Percentiles rank a stretch among this genome's conserved stretches.
Evolutionary conservation across 2,113 vertebrate genomes (phyloP).

Genomic region (Anser brachyrhynchus): DNA sequence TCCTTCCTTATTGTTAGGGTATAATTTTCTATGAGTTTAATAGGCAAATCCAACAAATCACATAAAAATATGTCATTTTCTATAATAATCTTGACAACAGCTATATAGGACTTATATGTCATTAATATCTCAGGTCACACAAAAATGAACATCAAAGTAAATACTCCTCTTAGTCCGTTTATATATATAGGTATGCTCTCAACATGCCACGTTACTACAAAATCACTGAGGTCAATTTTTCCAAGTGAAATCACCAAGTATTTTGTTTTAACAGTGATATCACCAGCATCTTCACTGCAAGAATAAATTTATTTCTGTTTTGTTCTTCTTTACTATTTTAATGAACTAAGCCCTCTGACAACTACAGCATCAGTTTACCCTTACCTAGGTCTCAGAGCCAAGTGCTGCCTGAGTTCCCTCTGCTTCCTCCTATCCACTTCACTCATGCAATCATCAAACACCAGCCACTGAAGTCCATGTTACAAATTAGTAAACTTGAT

Average conservation of each 20-base stretch:
- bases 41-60: slow-evolving; percentile 46
- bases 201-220: background rate
- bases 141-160: background rate
- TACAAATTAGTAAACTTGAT: background rate
- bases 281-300: background rate
- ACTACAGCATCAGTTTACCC: background rate
- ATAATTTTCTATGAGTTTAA: slow-evolving; percentile 46
- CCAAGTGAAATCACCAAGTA: background rate
- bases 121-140: background rate
- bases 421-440: background rate
- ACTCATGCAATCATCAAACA: background rate
- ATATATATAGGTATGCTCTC: background rate
- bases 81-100: slow-evolving; percentile 44
- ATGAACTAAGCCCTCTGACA: background rate
- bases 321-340: background rate
- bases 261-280: background rate
- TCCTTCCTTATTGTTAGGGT: slow-evolving; percentile 20
- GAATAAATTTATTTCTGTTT: background rate
- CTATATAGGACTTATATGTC: slow-evolving; percentile 3
- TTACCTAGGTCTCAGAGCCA: background rate
- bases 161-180: background rate
- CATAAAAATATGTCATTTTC: slow-evolving; percentile 50
- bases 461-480: background rate
- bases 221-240: background rate
- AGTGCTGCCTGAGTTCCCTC: background rate